Base-by-base conservation (phyloP, 1,140 invertebrate genomes). In the Cepaea nemoralis region DNA sequence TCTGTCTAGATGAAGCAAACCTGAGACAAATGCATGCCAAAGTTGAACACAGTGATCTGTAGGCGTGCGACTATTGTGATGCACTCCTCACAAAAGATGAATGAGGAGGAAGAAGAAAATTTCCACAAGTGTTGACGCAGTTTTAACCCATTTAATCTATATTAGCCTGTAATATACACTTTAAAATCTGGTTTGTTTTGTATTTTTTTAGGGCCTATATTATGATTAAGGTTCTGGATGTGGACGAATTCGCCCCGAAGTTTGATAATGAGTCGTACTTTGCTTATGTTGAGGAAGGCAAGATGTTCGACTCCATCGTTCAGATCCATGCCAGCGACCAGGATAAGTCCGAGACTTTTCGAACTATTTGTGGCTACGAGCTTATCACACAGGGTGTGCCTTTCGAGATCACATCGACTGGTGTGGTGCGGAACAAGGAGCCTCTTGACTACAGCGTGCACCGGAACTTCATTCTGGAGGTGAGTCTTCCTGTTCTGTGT, bases 321-420 rank as follows among this genome's bases (percentile, higher is more conserved):
- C 94, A 96, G 24, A 96, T 99, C 0, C 95, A 97, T 88, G 97
- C 97, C 0, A 94, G 94, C 0, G 97, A 99, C 88, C 93, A 96
- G 45, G 97, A 99, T 90, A 97, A 96, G 89, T 97, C 97, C 1
- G 95, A 96, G 22, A 95, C 96, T 83, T 98, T 95, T 91, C 96
- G 96, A 6, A 96, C 97, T 88, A 96, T 99, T 35, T 98, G 97
- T 94, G 97, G 97, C 89, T 99, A 98, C 92, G 96, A 98, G 89
- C 97, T 99, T 82, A 91, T 97, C 0, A 97, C 96, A 0, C 94
- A 94, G 42, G 87, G 88, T 77, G 90, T 89, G 87, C 98, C 97
- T 0, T 99, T 99, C 90, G 94, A 94, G 59, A 97, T 99, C 88
- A 96, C 98, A 91, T 95, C 96, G 87, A 95, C 98, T 89, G 97